Conservation (phyloP, 1,140 invertebrate genomes). For the Triops longicaudatus region DNA sequence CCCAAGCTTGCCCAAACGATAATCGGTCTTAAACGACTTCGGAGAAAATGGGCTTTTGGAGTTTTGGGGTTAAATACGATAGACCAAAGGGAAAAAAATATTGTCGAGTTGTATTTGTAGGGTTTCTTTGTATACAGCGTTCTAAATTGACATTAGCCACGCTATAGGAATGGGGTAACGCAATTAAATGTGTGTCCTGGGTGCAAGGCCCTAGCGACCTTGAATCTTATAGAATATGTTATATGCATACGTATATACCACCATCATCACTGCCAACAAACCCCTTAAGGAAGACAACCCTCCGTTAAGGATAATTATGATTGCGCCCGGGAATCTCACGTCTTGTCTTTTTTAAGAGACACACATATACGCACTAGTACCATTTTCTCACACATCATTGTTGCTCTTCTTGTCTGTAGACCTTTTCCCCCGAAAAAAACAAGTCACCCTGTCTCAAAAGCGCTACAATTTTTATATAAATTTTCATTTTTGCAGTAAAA, state of each 20-base stretch:
- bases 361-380: too few relatives aligned
- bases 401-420: too few relatives aligned
- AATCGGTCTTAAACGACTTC: too few relatives aligned
- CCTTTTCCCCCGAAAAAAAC: too few relatives aligned
- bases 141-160: background rate
- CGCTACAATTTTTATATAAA: too few relatives aligned
- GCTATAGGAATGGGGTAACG: background rate
- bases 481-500: too few relatives aligned
- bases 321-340: background rate
- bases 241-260: background rate
- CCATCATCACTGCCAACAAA: background rate
- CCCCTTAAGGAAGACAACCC: background rate
- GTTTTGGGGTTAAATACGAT: too few relatives aligned
- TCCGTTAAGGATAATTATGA: background rate
- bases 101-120: background rate
- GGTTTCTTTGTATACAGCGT: background rate
- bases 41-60: too few relatives aligned
- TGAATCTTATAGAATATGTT: background rate
- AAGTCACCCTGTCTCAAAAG: too few relatives aligned
- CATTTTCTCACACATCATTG: too few relatives aligned
- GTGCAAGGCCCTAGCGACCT: slow-evolving; percentile 9
- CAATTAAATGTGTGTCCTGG: background rate
- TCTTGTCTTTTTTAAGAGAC: background rate
- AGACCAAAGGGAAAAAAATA: too few relatives aligned
- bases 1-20: too few relatives aligned